Evolutionary conservation across 2,113 vertebrate genomes (phyloP).

Genomic region (Isichthys henryi): DNA sequence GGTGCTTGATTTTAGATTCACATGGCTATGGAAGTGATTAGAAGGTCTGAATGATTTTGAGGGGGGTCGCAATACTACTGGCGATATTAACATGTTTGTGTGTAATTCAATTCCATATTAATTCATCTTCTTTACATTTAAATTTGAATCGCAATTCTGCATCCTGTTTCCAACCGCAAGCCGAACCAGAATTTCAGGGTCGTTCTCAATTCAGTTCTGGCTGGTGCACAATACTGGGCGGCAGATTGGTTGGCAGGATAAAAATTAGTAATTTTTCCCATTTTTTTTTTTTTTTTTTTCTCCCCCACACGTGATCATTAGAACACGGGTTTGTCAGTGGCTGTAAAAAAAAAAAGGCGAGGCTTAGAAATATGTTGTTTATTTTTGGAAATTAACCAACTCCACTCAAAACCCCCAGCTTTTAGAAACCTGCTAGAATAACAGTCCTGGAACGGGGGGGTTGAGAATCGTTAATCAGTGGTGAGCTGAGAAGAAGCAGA

Average conservation of each 20-base stretch:
- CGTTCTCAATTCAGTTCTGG: not conserved
- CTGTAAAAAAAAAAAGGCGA: not conserved
- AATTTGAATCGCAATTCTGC: not conserved
- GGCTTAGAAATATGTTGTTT: not conserved
- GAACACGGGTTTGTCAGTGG: not conserved
- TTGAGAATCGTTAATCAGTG: not conserved
- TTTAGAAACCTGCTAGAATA: not conserved
- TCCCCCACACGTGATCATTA: not conserved
- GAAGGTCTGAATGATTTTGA: no score
- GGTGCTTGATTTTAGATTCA: no score
- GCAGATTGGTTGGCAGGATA: not conserved
- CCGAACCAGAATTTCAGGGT: not conserved
- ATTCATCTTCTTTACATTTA: not conserved
- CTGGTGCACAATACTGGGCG: not conserved
- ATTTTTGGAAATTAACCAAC: not conserved
- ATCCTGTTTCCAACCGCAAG: not conserved
- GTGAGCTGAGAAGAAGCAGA: not conserved
- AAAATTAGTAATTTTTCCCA: not conserved
- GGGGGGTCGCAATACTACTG: no score
- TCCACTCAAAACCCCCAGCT: not conserved
- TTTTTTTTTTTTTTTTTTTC: not conserved
- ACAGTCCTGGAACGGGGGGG: no score
- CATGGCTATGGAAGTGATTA: no score
- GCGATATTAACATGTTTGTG: not conserved
- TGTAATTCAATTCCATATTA: not conserved